Conservation (phyloP, 2,113 vertebrate species). For the Cyprichromis sp. region DNA sequence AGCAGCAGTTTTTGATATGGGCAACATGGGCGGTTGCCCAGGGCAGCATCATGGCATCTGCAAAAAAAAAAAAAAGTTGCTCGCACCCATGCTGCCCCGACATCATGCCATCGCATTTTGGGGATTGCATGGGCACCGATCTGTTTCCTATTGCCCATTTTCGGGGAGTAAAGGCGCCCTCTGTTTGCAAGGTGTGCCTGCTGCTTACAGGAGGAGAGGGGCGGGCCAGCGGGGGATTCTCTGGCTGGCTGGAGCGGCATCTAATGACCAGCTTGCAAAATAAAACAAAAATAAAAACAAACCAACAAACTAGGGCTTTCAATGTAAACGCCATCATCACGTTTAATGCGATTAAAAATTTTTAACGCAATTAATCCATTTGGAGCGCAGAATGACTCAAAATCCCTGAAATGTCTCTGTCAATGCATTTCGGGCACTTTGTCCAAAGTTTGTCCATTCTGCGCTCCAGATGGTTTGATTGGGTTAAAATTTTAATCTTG, state of each 20-base stretch:
- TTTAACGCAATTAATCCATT: not conserved
- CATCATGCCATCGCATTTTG: too few relatives aligned
- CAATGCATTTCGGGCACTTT: not conserved
- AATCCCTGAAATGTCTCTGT: not conserved
- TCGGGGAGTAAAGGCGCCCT: too few relatives aligned
- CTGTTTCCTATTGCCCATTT: not conserved
- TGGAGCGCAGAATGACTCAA: not conserved
- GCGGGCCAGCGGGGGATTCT: too few relatives aligned
- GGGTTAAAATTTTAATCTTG: not conserved
- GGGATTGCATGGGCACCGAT: not conserved
- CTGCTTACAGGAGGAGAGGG: too few relatives aligned
- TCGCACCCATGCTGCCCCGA: too few relatives aligned
- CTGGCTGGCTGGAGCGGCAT: too few relatives aligned
- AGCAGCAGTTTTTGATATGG: not conserved
- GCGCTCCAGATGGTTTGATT: not conserved
- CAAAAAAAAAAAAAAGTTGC: not conserved
- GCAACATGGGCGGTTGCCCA: not conserved
- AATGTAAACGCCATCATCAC: not conserved
- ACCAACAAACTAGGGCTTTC: accelerated
- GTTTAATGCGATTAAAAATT: accelerated
- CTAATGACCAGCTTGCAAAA: too few relatives aligned
- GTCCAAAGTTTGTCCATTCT: not conserved
- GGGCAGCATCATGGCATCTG: not conserved
- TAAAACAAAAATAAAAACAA: too few relatives aligned
- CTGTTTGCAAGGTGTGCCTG: too few relatives aligned